Percentiles rank a stretch among this genome's conserved stretches.
These are phyloP conservation scores for Polietes domitor DNA, from an alignment of 2,888 invertebrate genomes.

Conservation along the genomic window DNA sequence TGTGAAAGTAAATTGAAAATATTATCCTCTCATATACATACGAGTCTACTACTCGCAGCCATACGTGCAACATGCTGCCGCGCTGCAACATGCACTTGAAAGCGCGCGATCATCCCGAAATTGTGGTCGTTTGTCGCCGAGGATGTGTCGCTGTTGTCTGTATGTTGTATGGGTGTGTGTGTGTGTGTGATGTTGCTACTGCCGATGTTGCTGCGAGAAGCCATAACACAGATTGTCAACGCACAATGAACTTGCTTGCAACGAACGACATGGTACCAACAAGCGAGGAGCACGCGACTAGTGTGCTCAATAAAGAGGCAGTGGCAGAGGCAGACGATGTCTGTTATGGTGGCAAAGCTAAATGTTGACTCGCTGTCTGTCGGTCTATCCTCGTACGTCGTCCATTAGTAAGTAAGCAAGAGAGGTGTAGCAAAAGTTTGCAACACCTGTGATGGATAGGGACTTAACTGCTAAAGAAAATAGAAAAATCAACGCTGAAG, in stretches of 20 bases:
- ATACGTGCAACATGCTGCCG: not conserved
- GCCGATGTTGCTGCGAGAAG: constrained; percentile 15
- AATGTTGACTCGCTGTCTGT: not conserved
- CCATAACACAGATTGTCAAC: constrained; percentile 67
- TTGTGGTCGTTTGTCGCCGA: not conserved
- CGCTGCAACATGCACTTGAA: constrained; percentile 14
- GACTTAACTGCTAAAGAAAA: too few species aligned
- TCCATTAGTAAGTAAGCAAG: not conserved
- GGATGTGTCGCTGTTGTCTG: not conserved
- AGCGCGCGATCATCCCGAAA: constrained; percentile 32
- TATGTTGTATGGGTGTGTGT: too few species aligned
- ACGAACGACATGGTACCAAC: constrained; percentile 30
- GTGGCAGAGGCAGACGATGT: constrained; percentile 9
- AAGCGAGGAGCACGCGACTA: constrained; percentile 57
- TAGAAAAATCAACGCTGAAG: too few species aligned
- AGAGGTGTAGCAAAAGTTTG: constrained; percentile 2
- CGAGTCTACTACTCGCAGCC: not conserved
- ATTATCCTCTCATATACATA: constrained; percentile 39
- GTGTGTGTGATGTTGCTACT: too few species aligned
- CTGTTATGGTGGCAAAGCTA: not conserved
- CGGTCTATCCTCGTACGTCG: not conserved
- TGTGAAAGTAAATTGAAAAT: constrained; percentile 62
- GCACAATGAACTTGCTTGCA: constrained; percentile 70
- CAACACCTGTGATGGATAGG: not conserved
- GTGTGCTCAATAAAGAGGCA: constrained; percentile 30